These are phyloP conservation scores for Leptopilina clavipes DNA, from an alignment of 1,140 invertebrate genomes.

Conservation along the genomic window DNA sequence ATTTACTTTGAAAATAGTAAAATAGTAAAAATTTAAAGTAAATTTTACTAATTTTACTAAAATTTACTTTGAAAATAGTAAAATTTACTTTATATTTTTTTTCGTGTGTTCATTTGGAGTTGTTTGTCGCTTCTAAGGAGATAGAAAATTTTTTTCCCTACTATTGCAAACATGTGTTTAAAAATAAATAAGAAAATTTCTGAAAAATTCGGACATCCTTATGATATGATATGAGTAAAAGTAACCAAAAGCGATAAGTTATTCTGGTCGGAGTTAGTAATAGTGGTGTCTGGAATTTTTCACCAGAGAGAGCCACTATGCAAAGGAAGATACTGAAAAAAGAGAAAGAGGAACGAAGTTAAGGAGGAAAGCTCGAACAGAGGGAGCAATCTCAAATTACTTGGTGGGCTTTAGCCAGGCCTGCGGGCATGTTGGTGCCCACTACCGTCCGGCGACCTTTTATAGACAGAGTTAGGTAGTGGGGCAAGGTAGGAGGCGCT, in stretches of 20 bases:
- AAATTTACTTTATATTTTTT: too few relatives aligned
- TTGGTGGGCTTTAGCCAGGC: conserved; percentile 62
- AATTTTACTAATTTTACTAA: too few relatives aligned
- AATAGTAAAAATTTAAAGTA: too few relatives aligned
- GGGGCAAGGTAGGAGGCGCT: conserved; percentile 57
- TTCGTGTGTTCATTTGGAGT: too few relatives aligned
- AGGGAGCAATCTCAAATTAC: conserved; percentile 71
- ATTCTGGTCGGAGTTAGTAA: conserved; percentile 43
- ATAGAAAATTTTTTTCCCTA: too few relatives aligned
- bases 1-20: too few relatives aligned
- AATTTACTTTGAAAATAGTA: too few relatives aligned
- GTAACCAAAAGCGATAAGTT: conserved; percentile 40
- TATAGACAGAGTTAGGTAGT: conserved; percentile 66
- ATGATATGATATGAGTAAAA: background rate
- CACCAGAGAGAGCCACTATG: conserved; percentile 58
- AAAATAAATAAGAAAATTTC: background rate
- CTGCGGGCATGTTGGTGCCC: conserved; percentile 61
- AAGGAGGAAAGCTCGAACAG: conserved; percentile 51
- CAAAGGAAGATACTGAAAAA: conserved; percentile 41
- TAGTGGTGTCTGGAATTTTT: conserved; percentile 58
- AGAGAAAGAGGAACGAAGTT: conserved; percentile 56
- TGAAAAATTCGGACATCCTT: background rate
- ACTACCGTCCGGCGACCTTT: conserved; percentile 64
- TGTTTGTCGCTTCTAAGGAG: too few relatives aligned
- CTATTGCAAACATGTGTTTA: background rate